Conservation (phyloP, 1,140 invertebrate species). For the Lordiphosa mommai region DNA sequence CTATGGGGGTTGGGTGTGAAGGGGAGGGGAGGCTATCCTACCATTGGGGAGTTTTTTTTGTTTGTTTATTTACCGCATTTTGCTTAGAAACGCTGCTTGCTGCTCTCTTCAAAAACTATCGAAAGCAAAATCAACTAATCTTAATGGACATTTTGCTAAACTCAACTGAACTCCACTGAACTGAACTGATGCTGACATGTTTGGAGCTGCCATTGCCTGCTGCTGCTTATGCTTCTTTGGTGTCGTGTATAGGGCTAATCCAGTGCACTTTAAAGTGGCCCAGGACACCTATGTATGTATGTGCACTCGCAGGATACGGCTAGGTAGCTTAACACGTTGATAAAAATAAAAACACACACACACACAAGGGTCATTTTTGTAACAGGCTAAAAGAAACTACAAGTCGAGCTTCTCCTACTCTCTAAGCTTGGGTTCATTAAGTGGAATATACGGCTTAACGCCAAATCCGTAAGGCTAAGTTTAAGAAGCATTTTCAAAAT, state of each 20-base stretch:
- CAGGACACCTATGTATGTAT: background rate
- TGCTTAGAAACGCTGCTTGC: conserved; percentile 48
- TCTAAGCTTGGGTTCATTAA: no score
- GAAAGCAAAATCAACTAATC: conserved; percentile 73
- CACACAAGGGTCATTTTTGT: no score
- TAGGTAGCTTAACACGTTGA: background rate
- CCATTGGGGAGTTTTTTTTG: conserved; percentile 32
- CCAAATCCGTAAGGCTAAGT: no score
- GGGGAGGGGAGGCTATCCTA: background rate
- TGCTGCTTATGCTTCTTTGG: background rate
- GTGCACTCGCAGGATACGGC: background rate
- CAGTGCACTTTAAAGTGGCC: no score
- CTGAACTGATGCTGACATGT: conserved; percentile 57
- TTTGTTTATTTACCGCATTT: conserved; percentile 63
- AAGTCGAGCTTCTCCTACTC: no score
- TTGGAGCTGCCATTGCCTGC: conserved; percentile 29
- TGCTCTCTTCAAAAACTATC: conserved; percentile 40
- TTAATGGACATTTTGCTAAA: conserved; percentile 65
- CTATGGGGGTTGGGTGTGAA: background rate
- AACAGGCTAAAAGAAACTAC: no score
- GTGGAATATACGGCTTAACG: no score
- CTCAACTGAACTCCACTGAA: conserved; percentile 18
- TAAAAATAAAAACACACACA: background rate
- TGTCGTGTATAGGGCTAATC: no score
- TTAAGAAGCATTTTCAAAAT: no score